Evolutionary conservation across 2,888 invertebrate species (phyloP).

Genomic region (Hyposoter dolosus): DNA sequence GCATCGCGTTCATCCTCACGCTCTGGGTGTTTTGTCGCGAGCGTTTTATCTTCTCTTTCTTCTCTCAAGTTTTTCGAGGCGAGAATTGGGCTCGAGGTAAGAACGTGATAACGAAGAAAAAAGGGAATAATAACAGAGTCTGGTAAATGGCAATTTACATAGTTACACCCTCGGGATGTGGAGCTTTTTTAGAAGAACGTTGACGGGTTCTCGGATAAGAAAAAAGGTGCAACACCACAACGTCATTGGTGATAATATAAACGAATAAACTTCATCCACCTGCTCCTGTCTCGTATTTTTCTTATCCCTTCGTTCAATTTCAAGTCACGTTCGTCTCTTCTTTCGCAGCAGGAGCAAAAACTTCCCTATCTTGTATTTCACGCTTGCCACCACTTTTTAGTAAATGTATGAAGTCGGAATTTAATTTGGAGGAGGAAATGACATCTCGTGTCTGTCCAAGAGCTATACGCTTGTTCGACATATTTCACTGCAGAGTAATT

Average conservation of each 20-base stretch:
- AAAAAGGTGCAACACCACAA: slow-evolving; percentile 20
- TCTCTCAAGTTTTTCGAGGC: background rate
- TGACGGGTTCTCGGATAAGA: background rate
- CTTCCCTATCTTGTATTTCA: background rate
- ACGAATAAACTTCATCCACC: slow-evolving; percentile 50
- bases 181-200: background rate
- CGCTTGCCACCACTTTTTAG: background rate
- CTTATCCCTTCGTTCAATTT: slow-evolving; percentile 46
- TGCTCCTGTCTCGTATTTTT: slow-evolving; percentile 22
- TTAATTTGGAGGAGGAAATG: background rate
- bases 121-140: slow-evolving; percentile 8
- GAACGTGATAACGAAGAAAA: slow-evolving; percentile 32
- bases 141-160: slow-evolving; percentile 40
- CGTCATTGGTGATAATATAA: slow-evolving; percentile 45
- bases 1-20: background rate
- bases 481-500: background rate
- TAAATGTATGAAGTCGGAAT: background rate
- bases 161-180: slow-evolving; percentile 20
- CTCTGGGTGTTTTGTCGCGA: slow-evolving; percentile 37
- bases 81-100: background rate
- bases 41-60: background rate
- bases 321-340: slow-evolving; percentile 46
- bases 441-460: background rate
- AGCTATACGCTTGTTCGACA: background rate
- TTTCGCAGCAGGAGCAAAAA: slow-evolving; percentile 9